Percentiles rank a stretch among this genome's conserved stretches.
Conservation (phyloP, 2,113 vertebrate species). For the Astur gentilis region DNA sequence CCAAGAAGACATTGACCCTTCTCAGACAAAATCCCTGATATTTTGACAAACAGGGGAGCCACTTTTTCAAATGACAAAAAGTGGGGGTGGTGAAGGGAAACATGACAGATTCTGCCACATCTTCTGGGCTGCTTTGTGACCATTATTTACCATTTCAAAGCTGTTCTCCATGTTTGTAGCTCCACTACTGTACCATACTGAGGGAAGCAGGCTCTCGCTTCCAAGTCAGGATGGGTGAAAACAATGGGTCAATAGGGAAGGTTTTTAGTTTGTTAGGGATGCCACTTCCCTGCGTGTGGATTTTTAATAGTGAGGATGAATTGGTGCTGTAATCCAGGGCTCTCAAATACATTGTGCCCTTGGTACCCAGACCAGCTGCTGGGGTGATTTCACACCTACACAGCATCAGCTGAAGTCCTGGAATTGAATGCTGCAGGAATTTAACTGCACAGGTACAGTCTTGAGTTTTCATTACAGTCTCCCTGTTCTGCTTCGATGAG, state of each 20-base stretch:
- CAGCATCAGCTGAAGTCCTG: not conserved
- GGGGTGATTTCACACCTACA: not conserved
- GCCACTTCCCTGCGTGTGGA: not conserved
- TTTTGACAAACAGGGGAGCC: not conserved
- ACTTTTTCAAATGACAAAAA: not conserved
- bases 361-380: not conserved
- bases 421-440: not conserved
- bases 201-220: not conserved
- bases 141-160: not conserved
- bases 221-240: not conserved
- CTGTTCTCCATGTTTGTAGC: not conserved
- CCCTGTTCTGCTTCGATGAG: not conserved
- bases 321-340: not conserved
- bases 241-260: not conserved
- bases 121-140: not conserved
- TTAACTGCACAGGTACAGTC: not conserved
- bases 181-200: not conserved
- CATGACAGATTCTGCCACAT: not conserved
- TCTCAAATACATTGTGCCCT: not conserved
- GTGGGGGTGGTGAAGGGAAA: not conserved
- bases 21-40: not conserved
- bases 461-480: not conserved
- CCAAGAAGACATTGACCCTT: not conserved
- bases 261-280: not conserved
- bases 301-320: not conserved